Evolutionary conservation across 2,113 vertebrate species (phyloP).

Genomic region (Cichladusa arquata): DNA sequence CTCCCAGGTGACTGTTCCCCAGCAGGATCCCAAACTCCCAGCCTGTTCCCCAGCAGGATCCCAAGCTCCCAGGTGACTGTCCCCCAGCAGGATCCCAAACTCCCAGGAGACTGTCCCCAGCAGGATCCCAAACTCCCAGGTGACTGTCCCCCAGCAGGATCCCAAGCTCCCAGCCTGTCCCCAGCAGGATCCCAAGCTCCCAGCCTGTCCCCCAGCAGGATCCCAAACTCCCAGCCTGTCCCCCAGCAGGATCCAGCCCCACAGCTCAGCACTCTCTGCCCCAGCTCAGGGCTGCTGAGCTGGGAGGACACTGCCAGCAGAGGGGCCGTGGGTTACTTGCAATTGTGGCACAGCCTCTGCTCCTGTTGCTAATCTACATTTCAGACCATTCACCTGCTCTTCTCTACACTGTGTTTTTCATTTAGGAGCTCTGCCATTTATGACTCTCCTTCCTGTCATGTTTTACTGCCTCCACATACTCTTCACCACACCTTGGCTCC

Average conservation of each 20-base stretch:
- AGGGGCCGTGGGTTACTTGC: not conserved
- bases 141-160: too few species aligned
- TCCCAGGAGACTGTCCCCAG: too few species aligned
- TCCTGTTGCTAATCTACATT: not conserved
- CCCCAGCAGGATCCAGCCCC: too few species aligned
- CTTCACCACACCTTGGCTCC: not conserved
- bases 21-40: not conserved
- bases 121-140: not conserved
- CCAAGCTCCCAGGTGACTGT: not conserved
- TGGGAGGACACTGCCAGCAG: not conserved
- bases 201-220: not conserved
- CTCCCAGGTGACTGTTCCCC: too few species aligned
- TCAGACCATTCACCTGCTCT: not conserved
- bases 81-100: too few species aligned
- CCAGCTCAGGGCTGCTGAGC: not conserved
- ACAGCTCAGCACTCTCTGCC: not conserved
- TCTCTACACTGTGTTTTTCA: not conserved
- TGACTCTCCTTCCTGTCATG: not conserved
- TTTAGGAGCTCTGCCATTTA: conserved; percentile 3
- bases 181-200: not conserved
- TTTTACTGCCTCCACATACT: not conserved
- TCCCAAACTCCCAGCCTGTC: too few species aligned
- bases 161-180: not conserved
- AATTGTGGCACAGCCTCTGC: not conserved
- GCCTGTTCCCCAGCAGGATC: too few species aligned